phyloP scores from a whole-genome alignment of 2,113 vertebrate species.

The Tragulus kanchil region DNA sequence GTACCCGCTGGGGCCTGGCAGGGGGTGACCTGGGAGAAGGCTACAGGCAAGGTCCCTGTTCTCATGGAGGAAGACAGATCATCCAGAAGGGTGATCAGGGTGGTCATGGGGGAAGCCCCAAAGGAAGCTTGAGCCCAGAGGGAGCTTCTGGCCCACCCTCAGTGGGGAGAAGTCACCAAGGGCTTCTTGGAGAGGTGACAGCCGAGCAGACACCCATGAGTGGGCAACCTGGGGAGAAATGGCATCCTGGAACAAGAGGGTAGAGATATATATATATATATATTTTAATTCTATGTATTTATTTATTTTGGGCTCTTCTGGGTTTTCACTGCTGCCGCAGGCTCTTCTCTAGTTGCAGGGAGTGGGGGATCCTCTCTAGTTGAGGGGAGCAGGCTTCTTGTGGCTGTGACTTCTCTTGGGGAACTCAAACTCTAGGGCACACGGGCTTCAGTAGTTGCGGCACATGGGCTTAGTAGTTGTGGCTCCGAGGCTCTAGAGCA shows the following conservation, averaged over 20 bases:
- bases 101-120: background rate
- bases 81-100: background rate
- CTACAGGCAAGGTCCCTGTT: background rate
- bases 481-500: too few relatives aligned
- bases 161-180: background rate
- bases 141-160: background rate
- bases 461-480: too few relatives aligned
- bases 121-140: background rate
- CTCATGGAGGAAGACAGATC: background rate
- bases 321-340: too few relatives aligned
- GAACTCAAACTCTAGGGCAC: too few relatives aligned
- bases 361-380: too few relatives aligned
- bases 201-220: background rate
- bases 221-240: background rate
- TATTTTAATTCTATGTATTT: too few relatives aligned
- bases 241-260: background rate
- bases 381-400: too few relatives aligned
- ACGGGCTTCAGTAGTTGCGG: too few relatives aligned
- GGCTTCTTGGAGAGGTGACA: background rate
- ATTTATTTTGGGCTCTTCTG: too few relatives aligned
- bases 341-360: too few relatives aligned
- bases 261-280: too few relatives aligned
- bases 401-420: too few relatives aligned
- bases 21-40: background rate
- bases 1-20: slow-evolving; percentile 79